Conservation (phyloP, 1,140 invertebrate species). For the Rhysida immarginata region DNA sequence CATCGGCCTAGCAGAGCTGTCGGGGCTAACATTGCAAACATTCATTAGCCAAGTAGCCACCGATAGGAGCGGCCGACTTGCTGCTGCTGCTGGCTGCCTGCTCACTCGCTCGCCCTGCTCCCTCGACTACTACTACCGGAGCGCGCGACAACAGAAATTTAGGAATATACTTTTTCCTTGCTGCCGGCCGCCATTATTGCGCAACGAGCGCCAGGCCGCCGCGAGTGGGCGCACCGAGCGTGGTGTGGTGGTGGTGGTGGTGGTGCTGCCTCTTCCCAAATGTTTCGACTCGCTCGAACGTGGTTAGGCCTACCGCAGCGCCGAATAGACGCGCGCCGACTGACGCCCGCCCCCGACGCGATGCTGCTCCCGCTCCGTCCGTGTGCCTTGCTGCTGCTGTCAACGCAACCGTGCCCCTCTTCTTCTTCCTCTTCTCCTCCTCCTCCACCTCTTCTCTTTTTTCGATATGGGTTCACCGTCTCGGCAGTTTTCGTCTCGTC, state of each 20-base stretch:
- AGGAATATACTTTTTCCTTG: neutral
- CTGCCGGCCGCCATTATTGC: neutral
- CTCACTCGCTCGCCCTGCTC: neutral
- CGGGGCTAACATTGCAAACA: slow-evolving; percentile 1
- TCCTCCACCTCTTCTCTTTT: too few species aligned
- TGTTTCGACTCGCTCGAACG: neutral
- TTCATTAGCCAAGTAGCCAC: slow-evolving; percentile 9
- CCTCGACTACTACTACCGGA: neutral
- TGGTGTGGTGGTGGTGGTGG: neutral
- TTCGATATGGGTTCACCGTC: too few species aligned
- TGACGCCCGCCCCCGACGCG: too few species aligned
- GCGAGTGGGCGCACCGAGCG: too few species aligned
- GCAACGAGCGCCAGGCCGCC: neutral
- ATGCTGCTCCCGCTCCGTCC: too few species aligned
- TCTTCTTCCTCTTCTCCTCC: too few species aligned
- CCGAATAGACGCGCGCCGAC: too few species aligned
- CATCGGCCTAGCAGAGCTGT: slow-evolving; percentile 5
- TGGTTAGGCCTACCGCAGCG: neutral
- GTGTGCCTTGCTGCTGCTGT: too few species aligned
- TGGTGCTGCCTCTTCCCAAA: neutral
- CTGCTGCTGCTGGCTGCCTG: neutral
- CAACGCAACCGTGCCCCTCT: too few species aligned
- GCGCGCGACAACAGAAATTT: neutral
- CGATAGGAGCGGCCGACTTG: neutral
- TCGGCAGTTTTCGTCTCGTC: too few species aligned